Evolutionary conservation across 2,888 invertebrate genomes (phyloP).

Genomic region (Ashinkailepas kermadecensis): DNA sequence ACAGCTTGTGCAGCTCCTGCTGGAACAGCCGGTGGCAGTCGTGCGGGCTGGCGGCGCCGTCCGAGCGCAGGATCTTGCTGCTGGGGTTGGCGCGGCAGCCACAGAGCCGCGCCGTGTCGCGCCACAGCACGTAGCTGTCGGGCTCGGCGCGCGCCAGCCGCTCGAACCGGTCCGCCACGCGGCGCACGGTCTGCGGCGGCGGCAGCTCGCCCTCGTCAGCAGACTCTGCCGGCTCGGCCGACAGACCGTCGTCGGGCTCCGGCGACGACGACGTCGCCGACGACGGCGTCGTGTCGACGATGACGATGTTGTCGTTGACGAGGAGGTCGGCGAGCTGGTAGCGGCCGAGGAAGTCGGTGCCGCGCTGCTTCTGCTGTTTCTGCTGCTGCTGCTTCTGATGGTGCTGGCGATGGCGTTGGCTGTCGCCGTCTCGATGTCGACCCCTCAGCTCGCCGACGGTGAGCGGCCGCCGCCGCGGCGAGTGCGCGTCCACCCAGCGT

Average conservation of each 20-base stretch:
- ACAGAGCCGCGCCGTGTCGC: constrained; percentile 29
- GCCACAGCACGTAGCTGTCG: constrained; percentile 25
- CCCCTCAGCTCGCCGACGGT: not conserved
- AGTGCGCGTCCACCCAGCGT: constrained; percentile 4
- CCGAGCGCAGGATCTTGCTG: constrained; percentile 32
- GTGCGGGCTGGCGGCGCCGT: not conserved
- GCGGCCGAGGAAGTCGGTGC: constrained; percentile 10
- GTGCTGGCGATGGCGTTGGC: no score
- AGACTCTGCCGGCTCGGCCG: constrained; percentile 23
- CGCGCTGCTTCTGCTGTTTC: not conserved
- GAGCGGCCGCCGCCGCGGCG: not conserved
- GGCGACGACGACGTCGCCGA: not conserved
- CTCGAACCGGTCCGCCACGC: constrained; percentile 30
- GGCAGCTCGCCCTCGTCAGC: constrained; percentile 30
- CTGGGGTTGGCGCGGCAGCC: constrained; percentile 30
- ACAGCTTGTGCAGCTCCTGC: constrained; percentile 7
- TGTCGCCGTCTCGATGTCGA: not conserved
- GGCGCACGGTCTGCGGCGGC: constrained; percentile 29
- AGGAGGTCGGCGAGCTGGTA: constrained; percentile 26
- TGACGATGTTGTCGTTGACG: constrained; percentile 29
- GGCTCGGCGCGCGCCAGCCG: constrained; percentile 6
- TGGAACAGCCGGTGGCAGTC: not conserved
- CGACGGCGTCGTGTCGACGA: constrained; percentile 27
- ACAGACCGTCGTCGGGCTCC: constrained; percentile 22
- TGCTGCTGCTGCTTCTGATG: not conserved